Conservation (phyloP, 2,113 vertebrate species). For the Taurulus bubalis region DNA sequence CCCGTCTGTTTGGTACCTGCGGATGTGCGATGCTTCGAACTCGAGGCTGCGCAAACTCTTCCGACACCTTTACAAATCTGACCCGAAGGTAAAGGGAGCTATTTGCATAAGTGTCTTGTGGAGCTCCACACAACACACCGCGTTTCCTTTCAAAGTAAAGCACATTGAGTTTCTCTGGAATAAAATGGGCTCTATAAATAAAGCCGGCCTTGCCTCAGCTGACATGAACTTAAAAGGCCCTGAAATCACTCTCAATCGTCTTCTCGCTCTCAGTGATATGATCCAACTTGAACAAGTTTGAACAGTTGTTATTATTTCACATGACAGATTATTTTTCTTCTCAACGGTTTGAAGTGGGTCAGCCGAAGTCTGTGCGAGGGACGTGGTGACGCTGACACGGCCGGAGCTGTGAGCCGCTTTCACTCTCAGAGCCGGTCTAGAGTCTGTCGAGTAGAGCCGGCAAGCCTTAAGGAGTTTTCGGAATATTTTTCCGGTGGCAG, state of each 20-base stretch:
- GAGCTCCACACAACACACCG: background rate
- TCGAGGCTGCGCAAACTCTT: background rate
- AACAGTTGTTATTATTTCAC: background rate
- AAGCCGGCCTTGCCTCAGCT: background rate
- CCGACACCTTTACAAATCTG: constrained; percentile 14
- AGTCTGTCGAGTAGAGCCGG: no score
- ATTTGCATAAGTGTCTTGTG: no score
- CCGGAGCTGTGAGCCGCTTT: no score
- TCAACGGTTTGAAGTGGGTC: background rate
- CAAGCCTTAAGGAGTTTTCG: no score
- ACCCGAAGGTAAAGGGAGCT: background rate
- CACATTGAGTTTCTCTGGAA: background rate
- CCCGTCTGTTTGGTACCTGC: background rate
- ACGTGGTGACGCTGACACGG: no score
- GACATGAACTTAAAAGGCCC: background rate
- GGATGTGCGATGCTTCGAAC: constrained; percentile 6
- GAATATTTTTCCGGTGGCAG: background rate
- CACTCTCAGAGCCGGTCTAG: no score
- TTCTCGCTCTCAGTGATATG: background rate
- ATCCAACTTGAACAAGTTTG: background rate
- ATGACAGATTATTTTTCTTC: background rate
- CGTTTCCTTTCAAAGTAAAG: background rate
- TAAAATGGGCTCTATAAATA: background rate
- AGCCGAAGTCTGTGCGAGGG: no score
- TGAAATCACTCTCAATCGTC: background rate